A percentile compares a stretch with the other conserved stretches of the same genome.
These are phyloP conservation scores for Onychorhynchus coronatus DNA, from an alignment of 2,113 vertebrate species.

Conservation along the genomic window DNA sequence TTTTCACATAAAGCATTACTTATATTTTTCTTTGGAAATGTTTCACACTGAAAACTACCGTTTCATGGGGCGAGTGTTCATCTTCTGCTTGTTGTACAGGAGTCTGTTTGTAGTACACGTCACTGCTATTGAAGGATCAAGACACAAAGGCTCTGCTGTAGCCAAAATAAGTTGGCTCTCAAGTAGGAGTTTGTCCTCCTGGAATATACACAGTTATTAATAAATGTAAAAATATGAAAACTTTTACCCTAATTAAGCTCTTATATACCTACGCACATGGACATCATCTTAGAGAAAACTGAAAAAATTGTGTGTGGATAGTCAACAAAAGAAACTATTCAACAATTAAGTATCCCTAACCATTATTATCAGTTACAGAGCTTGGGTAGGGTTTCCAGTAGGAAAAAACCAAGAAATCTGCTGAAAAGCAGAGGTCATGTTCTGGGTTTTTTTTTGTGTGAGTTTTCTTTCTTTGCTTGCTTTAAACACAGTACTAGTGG, in stretches of 20 bases:
- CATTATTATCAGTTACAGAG: neutral
- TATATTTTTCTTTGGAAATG: neutral
- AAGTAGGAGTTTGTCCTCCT: constrained; percentile 97
- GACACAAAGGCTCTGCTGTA: constrained; percentile 94
- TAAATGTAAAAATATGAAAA: neutral
- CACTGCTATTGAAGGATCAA: constrained; percentile 96
- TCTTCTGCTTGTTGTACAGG: constrained; percentile 96
- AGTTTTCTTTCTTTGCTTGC: neutral
- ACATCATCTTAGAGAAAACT: neutral
- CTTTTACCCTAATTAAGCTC: neutral
- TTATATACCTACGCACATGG: neutral
- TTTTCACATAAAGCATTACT: neutral
- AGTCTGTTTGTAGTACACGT: constrained; percentile 94
- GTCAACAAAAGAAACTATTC: neutral
- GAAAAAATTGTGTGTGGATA: neutral
- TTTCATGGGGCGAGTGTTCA: constrained; percentile 96
- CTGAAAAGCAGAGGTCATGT: neutral
- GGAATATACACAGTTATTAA: constrained; percentile 12
- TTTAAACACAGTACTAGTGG: neutral
- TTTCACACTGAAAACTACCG: constrained; percentile 69
- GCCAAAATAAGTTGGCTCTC: constrained; percentile 97
- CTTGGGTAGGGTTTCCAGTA: neutral
- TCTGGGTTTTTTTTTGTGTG: neutral
- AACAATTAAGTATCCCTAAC: neutral
- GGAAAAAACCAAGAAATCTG: neutral